Evolutionary conservation across 2,113 vertebrate genomes (phyloP), one percentile per base, ranked within the genome.

Genomic region (Bubo blakistoni): DNA sequence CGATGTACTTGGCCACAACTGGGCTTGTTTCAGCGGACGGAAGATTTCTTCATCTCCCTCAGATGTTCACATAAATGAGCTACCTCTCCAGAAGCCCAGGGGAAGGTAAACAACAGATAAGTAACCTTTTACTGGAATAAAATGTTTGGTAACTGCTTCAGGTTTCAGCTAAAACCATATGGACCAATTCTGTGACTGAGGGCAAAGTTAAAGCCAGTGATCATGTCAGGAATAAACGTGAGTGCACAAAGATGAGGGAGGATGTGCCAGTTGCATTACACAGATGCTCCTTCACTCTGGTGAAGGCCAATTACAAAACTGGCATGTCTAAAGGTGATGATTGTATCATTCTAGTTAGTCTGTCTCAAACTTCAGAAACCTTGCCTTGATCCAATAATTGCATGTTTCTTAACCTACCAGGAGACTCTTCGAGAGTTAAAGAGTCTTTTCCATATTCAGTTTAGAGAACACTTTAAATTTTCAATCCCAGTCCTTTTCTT

Each of bases 11-110:
- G 99, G 99, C 26, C 98, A 95, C 86, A 99, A 99, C 87, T 99
- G 99, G 99, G 99, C 98, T 36, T 99, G 99, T 96, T 99, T 99
- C 86, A 94, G 94, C 0, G 99, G 99, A 46, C 98, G 97, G 88
- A 99, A 98, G 83, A 89, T 98, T 40, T 96, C 96, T 4, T 63
- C 97, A 4, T 65, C 98, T 25, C 74, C 91, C 2, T 97, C 97
- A 4, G 96, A 96, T 29, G 67, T 63, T 42, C 96, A 77, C 1
- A 4, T 86, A 57, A 96, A 96, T 0, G 65, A 93, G 6, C 38
- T 95, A 58, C 94, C 78, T 29, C 79, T 76, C 12, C 69, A 40
- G 47, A 91, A 93, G 62, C 87, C 67, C 8, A 34, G 51, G 34
- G 94, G 59, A 88, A 95, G 92, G 97, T 97, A 70, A 95, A 84